These are phyloP conservation scores for Blennius ocellaris DNA, from an alignment of 2,113 vertebrate species.

Conservation along the genomic window DNA sequence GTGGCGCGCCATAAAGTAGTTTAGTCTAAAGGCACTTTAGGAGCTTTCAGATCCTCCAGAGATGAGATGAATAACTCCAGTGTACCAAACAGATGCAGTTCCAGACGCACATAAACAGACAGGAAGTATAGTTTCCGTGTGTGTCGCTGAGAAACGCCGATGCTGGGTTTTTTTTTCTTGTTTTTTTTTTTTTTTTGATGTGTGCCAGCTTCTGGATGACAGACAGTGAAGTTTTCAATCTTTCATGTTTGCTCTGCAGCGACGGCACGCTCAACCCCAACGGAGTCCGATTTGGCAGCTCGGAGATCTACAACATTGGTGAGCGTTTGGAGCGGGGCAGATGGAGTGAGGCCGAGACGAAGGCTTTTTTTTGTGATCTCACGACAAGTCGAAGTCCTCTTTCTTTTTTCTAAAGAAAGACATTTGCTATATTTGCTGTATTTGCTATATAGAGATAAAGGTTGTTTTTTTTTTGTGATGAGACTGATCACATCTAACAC, in stretches of 20 bases:
- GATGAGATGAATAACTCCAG: background rate
- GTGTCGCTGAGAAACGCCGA: too few species aligned
- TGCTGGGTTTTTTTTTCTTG: too few species aligned
- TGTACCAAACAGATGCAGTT: background rate
- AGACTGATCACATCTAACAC: background rate
- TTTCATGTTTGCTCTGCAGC: conserved; percentile 76
- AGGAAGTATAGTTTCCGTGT: background rate
- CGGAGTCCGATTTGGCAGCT: conserved; percentile 96
- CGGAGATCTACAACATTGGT: conserved; percentile 99
- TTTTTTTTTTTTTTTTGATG: background rate
- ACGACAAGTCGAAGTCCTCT: background rate
- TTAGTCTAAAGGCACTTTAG: background rate
- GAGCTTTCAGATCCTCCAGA: background rate
- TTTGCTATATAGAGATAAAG: background rate
- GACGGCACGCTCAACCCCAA: conserved; percentile 97
- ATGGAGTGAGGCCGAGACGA: background rate
- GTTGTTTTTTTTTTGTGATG: background rate
- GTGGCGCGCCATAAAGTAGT: background rate
- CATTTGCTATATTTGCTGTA: background rate
- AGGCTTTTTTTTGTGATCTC: conserved; percentile 4
- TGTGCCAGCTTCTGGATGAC: conserved; percentile 2
- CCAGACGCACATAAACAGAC: background rate
- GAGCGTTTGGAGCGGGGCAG: conserved; percentile 42
- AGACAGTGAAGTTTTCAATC: background rate
- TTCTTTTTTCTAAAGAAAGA: background rate